phyloP scores from a whole-genome alignment of 1,140 invertebrate genomes.

The Cepaea nemoralis region DNA sequence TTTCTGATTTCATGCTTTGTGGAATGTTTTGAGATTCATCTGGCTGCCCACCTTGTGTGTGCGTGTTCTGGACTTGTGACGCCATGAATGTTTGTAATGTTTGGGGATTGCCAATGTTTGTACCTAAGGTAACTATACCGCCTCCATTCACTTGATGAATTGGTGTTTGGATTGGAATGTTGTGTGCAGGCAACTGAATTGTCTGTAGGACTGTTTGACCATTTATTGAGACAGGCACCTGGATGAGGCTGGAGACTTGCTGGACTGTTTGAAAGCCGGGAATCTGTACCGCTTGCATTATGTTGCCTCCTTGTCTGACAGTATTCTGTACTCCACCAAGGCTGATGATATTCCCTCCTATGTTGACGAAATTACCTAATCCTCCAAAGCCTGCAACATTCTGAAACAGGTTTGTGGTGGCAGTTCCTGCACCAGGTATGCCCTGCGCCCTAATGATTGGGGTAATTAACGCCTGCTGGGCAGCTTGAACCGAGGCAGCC shows the following conservation, averaged over 20 bases:
- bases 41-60: not conserved
- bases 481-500: conserved; percentile 69
- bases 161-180: conserved; percentile 75
- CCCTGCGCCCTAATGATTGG: conserved; percentile 75
- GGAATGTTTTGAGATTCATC: conserved; percentile 1
- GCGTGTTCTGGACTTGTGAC: conserved; percentile 21
- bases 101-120: conserved; percentile 18
- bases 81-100: conserved; percentile 34
- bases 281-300: conserved; percentile 81
- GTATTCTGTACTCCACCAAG: conserved; percentile 49
- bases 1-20: not conserved
- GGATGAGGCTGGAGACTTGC: conserved; percentile 61
- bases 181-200: conserved; percentile 54
- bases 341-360: conserved; percentile 54
- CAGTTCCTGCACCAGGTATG: conserved; percentile 35
- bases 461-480: conserved; percentile 70
- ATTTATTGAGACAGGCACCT: conserved; percentile 84
- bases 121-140: not conserved
- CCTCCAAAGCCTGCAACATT: conserved; percentile 69
- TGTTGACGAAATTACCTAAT: conserved; percentile 56
- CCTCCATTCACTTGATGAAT: not conserved
- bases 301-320: conserved; percentile 50
- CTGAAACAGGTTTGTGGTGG: conserved; percentile 40
- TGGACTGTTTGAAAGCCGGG: conserved; percentile 62
- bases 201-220: conserved; percentile 79